Percentiles rank a stretch among this genome's conserved stretches.
phyloP scores from a whole-genome alignment of 2,113 vertebrate genomes.

The Caranx melampygus region DNA sequence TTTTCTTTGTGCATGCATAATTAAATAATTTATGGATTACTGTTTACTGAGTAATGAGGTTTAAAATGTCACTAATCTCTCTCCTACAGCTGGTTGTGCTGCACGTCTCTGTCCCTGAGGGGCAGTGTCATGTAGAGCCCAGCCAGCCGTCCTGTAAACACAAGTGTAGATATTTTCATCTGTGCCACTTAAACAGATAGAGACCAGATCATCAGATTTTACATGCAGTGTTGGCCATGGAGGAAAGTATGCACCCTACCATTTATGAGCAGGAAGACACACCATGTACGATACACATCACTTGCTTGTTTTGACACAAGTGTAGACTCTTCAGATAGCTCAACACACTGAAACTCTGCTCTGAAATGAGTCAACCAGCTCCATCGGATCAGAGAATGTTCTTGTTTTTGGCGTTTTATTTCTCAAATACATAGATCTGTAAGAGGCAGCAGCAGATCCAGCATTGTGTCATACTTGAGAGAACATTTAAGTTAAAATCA shows the following conservation, averaged over 20 bases:
- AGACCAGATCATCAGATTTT: neutral
- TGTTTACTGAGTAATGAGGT: neutral
- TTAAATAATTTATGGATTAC: neutral
- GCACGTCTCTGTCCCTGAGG: neutral
- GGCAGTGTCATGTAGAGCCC: neutral
- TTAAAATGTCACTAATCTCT: neutral
- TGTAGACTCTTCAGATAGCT: neutral
- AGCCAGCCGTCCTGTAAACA: neutral
- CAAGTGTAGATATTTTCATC: neutral
- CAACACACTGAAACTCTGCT: neutral
- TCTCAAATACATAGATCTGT: neutral
- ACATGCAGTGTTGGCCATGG: neutral
- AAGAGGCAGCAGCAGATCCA: neutral
- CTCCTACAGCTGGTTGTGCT: neutral
- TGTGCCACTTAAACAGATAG: neutral
- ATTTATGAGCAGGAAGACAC: neutral
- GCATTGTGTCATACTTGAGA: neutral
- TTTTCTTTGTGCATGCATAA: slow-evolving; percentile 15
- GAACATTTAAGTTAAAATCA: neutral
- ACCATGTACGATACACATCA: neutral
- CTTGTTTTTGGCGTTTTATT: neutral
- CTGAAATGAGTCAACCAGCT: neutral
- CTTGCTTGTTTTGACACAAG: neutral
- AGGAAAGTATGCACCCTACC: neutral
- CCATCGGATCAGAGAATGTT: no score